Evolutionary conservation across 2,113 vertebrate genomes (phyloP), one percentile per base, ranked within the genome.

Genomic region (Atrichornis clamosus): DNA sequence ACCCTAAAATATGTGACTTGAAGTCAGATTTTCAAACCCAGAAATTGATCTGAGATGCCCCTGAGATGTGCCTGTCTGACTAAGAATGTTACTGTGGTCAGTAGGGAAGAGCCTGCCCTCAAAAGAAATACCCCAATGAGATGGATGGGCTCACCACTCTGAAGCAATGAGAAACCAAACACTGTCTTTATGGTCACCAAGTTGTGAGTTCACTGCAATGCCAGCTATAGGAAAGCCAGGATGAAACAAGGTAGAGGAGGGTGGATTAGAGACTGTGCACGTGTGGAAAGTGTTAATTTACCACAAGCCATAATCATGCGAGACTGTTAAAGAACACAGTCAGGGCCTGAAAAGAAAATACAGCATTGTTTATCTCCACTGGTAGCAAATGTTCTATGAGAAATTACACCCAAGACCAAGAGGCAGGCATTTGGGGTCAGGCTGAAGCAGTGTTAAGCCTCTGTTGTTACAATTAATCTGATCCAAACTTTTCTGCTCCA

Each of bases 371-470:
- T 84, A 55, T 87, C 95, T 92, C 46, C 84, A 78, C 55, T 13
- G 67, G 60, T 91, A 87, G 39, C 58, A 78, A 92, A 58, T 50
- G 32, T 62, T 89, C 42, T 32, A 3, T 33, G 41, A 75, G 81
- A 79, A 76, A 75, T 68, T 24, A 33, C 11, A 81, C 68, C 69
- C 84, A 81, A 94, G 70, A 76, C 62, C 55, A 82, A 77, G 89
- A 92, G 42, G 70, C 90, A 97, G 96, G 94, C 86, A 94, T 89
- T 0, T 73, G 95, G 50, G 87, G 82, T 93, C 88, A 97, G 93
- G 96, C 96, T 98, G 96, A 88, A 98, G 97, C 95, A 97, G 95
- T 15, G 26, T 90, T 95, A 97, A 92, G 88, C 93, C 94, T 97
- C 67, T 96, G 75, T 70, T 60, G 70, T 68, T 91, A 50, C 64